Evolutionary conservation across 2,888 invertebrate species (phyloP).

Genomic region (Pasiphila rectangulata): DNA sequence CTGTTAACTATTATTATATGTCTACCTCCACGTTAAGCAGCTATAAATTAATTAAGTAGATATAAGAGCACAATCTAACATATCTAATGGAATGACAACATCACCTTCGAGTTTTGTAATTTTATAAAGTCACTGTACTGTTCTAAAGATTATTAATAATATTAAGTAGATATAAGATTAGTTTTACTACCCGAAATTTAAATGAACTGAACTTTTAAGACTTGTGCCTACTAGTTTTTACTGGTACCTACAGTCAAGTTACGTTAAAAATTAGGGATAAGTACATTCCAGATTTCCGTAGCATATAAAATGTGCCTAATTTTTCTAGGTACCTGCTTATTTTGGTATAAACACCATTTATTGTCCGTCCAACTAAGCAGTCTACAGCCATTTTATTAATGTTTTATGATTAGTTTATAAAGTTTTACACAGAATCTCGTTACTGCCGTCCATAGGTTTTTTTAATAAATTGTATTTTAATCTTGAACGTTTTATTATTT

Average conservation of each 20-base stretch:
- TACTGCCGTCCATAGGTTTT: constrained; percentile 30
- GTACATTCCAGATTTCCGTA: too few species aligned
- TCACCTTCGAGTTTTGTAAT: background rate
- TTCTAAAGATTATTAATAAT: too few species aligned
- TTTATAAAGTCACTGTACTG: too few species aligned
- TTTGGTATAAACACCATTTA: background rate
- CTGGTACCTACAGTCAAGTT: too few species aligned
- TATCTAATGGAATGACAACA: background rate
- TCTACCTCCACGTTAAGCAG: constrained; percentile 20
- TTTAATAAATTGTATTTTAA: constrained; percentile 5
- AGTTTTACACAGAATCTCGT: constrained; percentile 24
- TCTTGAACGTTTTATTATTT: background rate
- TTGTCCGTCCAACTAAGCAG: constrained; percentile 12
- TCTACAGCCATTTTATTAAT: background rate
- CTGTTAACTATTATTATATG: constrained; percentile 2
- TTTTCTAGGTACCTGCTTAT: background rate
- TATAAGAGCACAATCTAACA: constrained; percentile 11
- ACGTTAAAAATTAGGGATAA: too few species aligned
- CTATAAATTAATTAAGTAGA: background rate
- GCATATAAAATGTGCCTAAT: background rate
- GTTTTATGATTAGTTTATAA: background rate
- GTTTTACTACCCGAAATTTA: too few species aligned
- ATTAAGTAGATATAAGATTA: too few species aligned
- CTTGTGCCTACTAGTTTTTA: too few species aligned
- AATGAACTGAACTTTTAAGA: too few species aligned